Evolutionary conservation across 1,140 invertebrate species (phyloP), one percentile per base, ranked within the genome.

Genomic region (Bombus huntii): DNA sequence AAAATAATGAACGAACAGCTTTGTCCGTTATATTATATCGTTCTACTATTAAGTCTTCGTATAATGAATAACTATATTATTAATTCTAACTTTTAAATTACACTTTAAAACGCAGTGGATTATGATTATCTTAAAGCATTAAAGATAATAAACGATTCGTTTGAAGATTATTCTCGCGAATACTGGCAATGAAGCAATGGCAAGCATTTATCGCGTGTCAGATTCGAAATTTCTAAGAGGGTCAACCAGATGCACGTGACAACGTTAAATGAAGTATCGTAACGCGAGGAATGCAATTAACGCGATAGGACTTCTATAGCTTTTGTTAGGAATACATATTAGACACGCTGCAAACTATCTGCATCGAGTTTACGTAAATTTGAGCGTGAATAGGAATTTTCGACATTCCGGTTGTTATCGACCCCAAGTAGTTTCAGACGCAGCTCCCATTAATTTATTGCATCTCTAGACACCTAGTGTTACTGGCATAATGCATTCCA

Each of bases 261-360:
- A 42, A 47, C 13, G 22, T 37, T 37, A 28, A 66, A 83, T 53
- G 72, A 70, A 77, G 62, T 68, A 76, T 47, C 31, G 42, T 15
- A n/a, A 78, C 62, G 66, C 31, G 9, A 47, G 76, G 76, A 84
- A 84, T 84, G 75, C 66, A 59, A 79, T 84, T 71, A 70, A 79
- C 47, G 34, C 74, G 47, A 0, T 8, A 47, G 39, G n/a, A 71
- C 42, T 53, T 78, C 28, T 44, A 79, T n/a, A 37, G 65, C 37
- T 59, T 78, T 84, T 79, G 82, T 84, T 37, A 42, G n/a, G 72
- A 71, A 59, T 71, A 53, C 47, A 53, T 53, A 84, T 83, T 77
- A 83, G 42, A 83, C 47, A 34, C 31, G 25, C 25, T 34, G 31
- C 57, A 68, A 72, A 68, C 53, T 62, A 72, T 72, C n/a, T 66